Conservation (phyloP, 1,140 invertebrate species). For the Papilio polytes region DNA sequence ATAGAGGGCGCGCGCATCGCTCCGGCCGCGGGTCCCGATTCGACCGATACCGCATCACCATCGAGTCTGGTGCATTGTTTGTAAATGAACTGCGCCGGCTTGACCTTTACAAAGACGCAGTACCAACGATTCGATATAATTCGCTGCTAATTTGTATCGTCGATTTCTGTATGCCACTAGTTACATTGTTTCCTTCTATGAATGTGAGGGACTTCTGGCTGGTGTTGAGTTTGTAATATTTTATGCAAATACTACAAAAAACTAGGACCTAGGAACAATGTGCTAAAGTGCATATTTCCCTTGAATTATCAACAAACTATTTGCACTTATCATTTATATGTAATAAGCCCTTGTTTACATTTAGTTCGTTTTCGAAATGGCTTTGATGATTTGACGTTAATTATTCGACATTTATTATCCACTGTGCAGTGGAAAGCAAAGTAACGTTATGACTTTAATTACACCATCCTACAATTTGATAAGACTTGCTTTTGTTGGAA, state of each 20-base stretch:
- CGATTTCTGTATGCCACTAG: background rate
- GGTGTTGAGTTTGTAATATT: too few species aligned
- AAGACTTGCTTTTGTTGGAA: background rate
- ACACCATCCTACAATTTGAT: background rate
- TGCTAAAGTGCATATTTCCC: background rate
- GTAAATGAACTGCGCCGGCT: conserved; percentile 64
- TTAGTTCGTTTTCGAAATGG: background rate
- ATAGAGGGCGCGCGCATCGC: conserved; percentile 70
- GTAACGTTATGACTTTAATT: background rate
- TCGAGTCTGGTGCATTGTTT: conserved; percentile 70
- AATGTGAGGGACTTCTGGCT: too few species aligned
- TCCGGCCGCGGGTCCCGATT: conserved; percentile 49
- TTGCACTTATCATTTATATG: background rate
- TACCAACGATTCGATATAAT: conserved; percentile 33
- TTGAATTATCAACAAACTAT: background rate
- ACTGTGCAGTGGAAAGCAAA: background rate
- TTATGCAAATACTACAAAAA: too few species aligned
- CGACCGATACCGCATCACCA: conserved; percentile 39
- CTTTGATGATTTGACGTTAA: background rate
- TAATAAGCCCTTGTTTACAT: background rate
- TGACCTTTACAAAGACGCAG: conserved; percentile 59
- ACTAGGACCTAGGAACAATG: too few species aligned
- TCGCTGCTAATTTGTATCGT: background rate
- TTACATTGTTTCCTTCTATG: background rate
- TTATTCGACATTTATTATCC: background rate